phyloP scores from a whole-genome alignment of 2,888 invertebrate genomes.

The Yponomeuta cagnagella region DNA sequence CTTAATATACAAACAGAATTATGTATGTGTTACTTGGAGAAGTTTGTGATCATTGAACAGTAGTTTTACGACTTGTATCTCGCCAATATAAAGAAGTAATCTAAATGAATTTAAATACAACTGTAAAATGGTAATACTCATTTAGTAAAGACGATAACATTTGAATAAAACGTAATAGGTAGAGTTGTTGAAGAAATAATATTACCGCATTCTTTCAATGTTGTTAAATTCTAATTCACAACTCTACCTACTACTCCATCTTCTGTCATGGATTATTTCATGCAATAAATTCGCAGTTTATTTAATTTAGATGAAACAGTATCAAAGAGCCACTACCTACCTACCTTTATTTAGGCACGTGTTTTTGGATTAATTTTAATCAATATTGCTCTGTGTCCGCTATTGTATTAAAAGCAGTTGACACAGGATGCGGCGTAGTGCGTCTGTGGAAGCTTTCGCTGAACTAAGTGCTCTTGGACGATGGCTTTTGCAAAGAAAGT shows the following conservation, averaged over 20 bases:
- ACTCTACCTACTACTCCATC: not conserved
- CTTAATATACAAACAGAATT: slow-evolving; percentile 15
- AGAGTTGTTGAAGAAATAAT: not conserved
- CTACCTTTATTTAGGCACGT: not conserved
- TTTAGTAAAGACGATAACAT: too few species aligned
- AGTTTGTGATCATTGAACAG: not conserved
- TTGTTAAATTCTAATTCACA: not conserved
- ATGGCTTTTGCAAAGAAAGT: not conserved
- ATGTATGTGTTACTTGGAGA: not conserved
- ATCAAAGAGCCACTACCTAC: not conserved
- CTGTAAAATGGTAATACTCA: too few species aligned
- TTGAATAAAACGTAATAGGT: not conserved
- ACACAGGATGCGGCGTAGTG: not conserved
- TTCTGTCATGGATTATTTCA: not conserved
- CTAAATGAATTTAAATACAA: too few species aligned
- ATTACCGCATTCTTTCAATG: not conserved
- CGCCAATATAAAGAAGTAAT: not conserved
- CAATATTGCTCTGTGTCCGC: not conserved
- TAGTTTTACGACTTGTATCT: not conserved
- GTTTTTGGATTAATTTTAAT: not conserved
- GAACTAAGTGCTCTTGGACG: not conserved
- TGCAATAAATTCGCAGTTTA: not conserved
- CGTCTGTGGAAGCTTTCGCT: slow-evolving; percentile 4
- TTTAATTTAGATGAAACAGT: not conserved
- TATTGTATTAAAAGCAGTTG: slow-evolving; percentile 1